Percentiles rank a stretch among this genome's conserved stretches.
Conservation (phyloP, 2,113 vertebrate genomes). For the Panthera tigris region DNA sequence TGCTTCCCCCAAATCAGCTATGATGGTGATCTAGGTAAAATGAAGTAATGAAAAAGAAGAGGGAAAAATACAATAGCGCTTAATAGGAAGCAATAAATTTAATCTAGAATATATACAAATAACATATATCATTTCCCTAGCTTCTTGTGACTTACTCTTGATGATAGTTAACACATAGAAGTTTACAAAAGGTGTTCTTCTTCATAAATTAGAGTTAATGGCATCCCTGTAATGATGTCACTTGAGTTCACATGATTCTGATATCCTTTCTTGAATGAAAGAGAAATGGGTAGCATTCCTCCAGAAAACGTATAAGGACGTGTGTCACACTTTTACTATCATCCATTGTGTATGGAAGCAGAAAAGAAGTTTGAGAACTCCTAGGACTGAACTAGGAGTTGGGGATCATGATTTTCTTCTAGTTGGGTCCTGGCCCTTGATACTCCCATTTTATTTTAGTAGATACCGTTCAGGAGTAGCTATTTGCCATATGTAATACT, state of each 20-base stretch:
- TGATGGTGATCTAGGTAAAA: not conserved
- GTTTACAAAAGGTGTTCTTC: not conserved
- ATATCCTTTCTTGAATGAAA: not conserved
- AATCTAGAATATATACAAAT: not conserved
- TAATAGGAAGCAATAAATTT: not conserved
- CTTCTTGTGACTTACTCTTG: not conserved
- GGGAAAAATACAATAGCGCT: not conserved
- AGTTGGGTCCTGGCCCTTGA: not conserved
- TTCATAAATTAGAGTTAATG: not conserved
- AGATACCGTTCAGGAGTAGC: not conserved
- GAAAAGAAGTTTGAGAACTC: not conserved
- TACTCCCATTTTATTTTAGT: conserved; percentile 3
- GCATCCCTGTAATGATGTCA: not conserved
- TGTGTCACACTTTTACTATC: not conserved
- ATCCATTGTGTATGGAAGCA: not conserved
- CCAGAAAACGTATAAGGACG: not conserved
- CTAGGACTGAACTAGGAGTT: not conserved
- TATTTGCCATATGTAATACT: not conserved
- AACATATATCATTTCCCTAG: not conserved
- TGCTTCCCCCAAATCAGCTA: not conserved
- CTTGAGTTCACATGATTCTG: not conserved
- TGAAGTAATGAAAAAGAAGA: not conserved
- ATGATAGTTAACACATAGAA: not conserved
- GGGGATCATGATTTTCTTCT: not conserved
- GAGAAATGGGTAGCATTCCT: not conserved